A percentile compares a stretch with the other conserved stretches of the same genome.
These are phyloP conservation scores for Cheiracanthium punctorium DNA, from an alignment of 2,888 invertebrate species.

Conservation along the genomic window DNA sequence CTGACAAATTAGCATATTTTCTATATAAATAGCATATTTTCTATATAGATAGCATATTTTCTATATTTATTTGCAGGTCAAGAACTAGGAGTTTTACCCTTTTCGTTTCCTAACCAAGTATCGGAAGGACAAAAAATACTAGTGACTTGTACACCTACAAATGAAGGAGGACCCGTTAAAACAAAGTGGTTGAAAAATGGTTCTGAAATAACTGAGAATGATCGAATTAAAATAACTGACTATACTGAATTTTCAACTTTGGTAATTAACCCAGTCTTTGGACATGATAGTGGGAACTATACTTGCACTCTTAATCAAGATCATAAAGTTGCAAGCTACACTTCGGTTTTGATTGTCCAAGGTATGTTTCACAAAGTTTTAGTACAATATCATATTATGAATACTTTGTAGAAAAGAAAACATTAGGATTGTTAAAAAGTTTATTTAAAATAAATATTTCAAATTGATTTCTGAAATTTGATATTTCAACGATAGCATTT, in stretches of 20 bases:
- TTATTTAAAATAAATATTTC: too few species aligned
- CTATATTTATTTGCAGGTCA: constrained; percentile 19
- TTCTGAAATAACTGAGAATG: constrained; percentile 8
- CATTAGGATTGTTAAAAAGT: too few species aligned
- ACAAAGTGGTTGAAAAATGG: constrained; percentile 63
- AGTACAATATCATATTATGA: too few species aligned
- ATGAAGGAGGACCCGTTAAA: constrained; percentile 68
- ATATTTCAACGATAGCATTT: too few species aligned
- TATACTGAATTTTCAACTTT: constrained; percentile 46
- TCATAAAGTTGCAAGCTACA: constrained; percentile 38
- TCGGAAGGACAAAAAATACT: constrained; percentile 61
- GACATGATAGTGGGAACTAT: constrained; percentile 43
- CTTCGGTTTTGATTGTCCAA: constrained; percentile 59
- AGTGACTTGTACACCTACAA: constrained; percentile 69
- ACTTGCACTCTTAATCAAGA: constrained; percentile 44
- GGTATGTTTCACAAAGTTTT: constrained; percentile 32
- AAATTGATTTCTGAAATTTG: too few species aligned
- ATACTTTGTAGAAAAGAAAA: too few species aligned
- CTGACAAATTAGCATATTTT: too few species aligned
- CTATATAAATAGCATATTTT: too few species aligned
- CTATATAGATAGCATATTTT: too few species aligned
- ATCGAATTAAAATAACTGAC: constrained; percentile 29
- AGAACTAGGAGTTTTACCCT: constrained; percentile 42
- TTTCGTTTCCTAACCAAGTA: constrained; percentile 51
- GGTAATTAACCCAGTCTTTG: constrained; percentile 39